Evolutionary conservation across 35 echinoderm and acorn worm species (phyloP), one percentile per base, ranked within the genome.

Genomic region (Anneissia japonica): DNA sequence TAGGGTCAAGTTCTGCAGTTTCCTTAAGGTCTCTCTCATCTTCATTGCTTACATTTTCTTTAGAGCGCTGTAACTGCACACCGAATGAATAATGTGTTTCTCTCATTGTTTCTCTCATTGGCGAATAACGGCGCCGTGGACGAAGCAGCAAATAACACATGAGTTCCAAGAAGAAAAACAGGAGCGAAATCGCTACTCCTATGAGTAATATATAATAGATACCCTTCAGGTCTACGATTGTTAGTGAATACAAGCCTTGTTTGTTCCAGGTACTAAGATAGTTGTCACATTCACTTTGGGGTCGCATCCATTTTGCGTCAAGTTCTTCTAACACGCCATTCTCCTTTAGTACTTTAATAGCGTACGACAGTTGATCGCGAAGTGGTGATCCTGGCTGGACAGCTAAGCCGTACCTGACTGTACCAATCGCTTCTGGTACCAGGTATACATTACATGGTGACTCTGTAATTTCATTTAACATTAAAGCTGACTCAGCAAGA

Each of bases 351-450:
- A 89, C 46, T 14, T 55, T 74, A 31, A 99, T 86, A 19, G 92
- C 96, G 31, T 83, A 89, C 1, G 89, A 85, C 0, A 99, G 89
- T 55, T 91, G 92, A 46, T 99, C 96, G 0, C 92, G 82, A 26
- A 99, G 84, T 26, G 96, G 91, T 5, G 91, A 99, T 81, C 94
- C 94, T 23, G 94, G 90, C 31, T 88, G 94, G 16, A 82, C 82
- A 10, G 94, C 94, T 13, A 97, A 79, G 13, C 91, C 73, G 32
- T 87, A 97, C 64, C 55, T 87, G 31, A 89, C 75, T 33, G 46
- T 87, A 37, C 87, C 92, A 0, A 93, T 73, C 30, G 91, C 86
- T 6, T 81, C 87, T 33, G 91, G 90, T 28, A 74, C 46, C 74
- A 90, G 43, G 19, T 79, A 91, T 37, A 99, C 45, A 34, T 93